Evolutionary conservation across 2,113 vertebrate genomes (phyloP).

Genomic region (Mormyrus iriodes): DNA sequence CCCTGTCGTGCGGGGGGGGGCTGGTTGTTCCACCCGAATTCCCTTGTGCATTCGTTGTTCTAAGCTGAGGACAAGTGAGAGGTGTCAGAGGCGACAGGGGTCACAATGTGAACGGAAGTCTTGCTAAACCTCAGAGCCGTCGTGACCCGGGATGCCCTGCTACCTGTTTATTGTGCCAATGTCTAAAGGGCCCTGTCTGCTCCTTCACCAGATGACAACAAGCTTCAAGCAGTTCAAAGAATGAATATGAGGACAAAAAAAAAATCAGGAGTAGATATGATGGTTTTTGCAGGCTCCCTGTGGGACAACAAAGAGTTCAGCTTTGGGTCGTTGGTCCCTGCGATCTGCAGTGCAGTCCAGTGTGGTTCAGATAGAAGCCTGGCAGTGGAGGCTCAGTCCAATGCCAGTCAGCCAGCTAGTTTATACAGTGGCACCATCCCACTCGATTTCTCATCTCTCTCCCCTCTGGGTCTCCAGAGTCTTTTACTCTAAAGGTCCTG

Average conservation of each 20-base stretch:
- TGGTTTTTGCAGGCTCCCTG: not conserved
- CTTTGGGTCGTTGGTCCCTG: not conserved
- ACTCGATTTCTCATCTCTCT: not conserved
- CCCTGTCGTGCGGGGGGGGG: not conserved
- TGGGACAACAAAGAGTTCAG: not conserved
- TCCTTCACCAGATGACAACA: not conserved
- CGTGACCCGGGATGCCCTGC: not conserved
- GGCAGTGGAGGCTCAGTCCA: not conserved
- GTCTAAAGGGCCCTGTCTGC: not conserved
- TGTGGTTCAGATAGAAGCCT: not conserved
- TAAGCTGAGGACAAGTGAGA: not conserved
- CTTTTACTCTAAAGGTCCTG: not conserved
- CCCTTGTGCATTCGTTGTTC: not conserved
- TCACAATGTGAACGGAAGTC: not conserved
- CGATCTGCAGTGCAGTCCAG: not conserved
- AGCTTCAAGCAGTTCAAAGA: not conserved
- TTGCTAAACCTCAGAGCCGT: not conserved
- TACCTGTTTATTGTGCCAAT: not conserved
- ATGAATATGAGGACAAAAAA: not conserved
- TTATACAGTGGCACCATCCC: constrained; percentile 10
- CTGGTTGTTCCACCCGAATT: not conserved
- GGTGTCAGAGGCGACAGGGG: not conserved
- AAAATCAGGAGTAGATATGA: not conserved
- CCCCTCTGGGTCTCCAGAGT: not conserved
- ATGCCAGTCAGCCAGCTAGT: constrained; percentile 9